These are phyloP conservation scores for Melieria crassipennis DNA, from an alignment of 2,888 invertebrate species.

Conservation along the genomic window DNA sequence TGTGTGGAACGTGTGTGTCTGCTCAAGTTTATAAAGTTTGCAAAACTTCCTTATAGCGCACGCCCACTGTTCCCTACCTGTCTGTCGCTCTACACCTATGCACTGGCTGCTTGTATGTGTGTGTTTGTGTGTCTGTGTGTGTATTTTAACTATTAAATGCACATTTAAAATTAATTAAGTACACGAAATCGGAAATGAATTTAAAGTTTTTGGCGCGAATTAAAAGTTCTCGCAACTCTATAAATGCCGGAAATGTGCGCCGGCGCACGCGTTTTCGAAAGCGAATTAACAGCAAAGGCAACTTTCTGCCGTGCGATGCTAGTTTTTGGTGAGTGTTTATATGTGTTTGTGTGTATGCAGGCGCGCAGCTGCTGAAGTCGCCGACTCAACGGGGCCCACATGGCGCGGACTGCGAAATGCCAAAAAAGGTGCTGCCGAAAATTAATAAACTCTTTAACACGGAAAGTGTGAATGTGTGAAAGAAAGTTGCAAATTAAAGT, in stretches of 20 bases:
- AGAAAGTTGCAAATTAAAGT: too few relatives aligned
- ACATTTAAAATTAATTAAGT: constrained; percentile 49
- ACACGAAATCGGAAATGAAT: constrained; percentile 35
- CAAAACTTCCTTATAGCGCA: neutral
- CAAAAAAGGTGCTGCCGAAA: too few relatives aligned
- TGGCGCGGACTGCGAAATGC: too few relatives aligned
- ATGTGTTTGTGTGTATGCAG: neutral
- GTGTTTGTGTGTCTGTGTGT: neutral
- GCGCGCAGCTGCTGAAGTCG: neutral
- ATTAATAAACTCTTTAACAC: too few relatives aligned
- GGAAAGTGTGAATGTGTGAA: too few relatives aligned
- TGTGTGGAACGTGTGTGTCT: neutral
- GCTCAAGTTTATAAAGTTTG: neutral
- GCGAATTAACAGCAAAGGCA: too few relatives aligned
- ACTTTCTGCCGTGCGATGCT: too few relatives aligned
- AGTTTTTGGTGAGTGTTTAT: too few relatives aligned
- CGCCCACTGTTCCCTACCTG: neutral
- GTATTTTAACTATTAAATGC: constrained; percentile 41
- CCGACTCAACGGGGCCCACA: too few relatives aligned
- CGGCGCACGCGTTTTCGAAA: too few relatives aligned
- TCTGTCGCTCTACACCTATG: neutral
- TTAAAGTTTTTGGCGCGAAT: constrained; percentile 28
- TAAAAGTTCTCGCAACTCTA: constrained; percentile 21
- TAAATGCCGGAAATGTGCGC: neutral
- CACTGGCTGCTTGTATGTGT: neutral